Evolutionary conservation across 2,888 invertebrate genomes (phyloP).

Genomic region (Panorpa germanica): DNA sequence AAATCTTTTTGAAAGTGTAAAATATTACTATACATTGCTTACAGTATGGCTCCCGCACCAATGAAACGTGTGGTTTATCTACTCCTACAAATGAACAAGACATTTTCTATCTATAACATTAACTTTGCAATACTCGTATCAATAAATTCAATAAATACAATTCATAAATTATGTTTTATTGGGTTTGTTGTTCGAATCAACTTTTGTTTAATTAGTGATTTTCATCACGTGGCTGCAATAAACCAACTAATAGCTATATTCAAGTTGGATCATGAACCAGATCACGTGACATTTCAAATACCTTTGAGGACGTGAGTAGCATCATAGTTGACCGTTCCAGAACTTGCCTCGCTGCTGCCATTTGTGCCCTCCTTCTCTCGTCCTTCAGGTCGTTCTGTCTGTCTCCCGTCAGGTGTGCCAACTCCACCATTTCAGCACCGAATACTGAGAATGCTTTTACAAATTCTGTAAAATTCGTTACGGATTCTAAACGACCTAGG

Average conservation of each 20-base stretch:
- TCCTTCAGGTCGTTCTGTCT: conserved; percentile 74
- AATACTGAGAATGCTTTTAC: conserved; percentile 97
- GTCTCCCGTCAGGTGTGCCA: conserved; percentile 82
- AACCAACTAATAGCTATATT: neutral
- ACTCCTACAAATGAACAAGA: no score
- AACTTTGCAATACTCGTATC: no score
- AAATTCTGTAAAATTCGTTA: conserved; percentile 89
- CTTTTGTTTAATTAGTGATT: no score
- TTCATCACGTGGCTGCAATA: no score
- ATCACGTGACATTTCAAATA: conserved; percentile 19
- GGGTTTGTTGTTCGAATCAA: no score
- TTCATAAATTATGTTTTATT: no score
- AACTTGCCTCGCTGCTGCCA: conserved; percentile 88
- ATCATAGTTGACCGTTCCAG: conserved; percentile 93
- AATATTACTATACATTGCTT: no score
- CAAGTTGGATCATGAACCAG: neutral
- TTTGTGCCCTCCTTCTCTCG: conserved; percentile 87
- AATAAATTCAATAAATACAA: no score
- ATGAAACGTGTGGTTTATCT: no score
- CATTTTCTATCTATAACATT: no score
- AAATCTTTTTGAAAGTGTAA: no score
- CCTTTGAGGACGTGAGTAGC: conserved; percentile 91
- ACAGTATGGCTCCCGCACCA: no score
- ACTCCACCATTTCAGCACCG: conserved; percentile 95
- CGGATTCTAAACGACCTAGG: conserved; percentile 67